Evolutionary conservation across 2,888 invertebrate species (phyloP), one percentile per base, ranked within the genome.

Genomic region (Orchesella flavescens): DNA sequence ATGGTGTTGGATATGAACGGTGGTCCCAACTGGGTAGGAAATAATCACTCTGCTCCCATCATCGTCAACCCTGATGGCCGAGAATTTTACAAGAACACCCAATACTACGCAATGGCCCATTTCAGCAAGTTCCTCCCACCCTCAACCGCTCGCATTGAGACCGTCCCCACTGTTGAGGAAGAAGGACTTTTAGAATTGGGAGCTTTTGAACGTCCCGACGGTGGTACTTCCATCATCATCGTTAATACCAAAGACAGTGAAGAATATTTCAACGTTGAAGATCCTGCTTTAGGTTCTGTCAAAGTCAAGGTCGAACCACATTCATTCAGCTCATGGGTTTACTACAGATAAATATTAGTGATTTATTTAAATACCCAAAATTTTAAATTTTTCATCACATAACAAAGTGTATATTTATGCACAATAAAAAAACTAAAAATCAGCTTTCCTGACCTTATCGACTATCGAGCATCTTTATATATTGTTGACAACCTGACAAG

Each of bases 51-150:
- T 90, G 92, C 96, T 0, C 93, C 96, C 0, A 93, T 97, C 69
- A 91, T 94, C 85, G 92, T 94, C 0, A 93, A 93, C 86, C 71
- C 81, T 15, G 89, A 91, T 1, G 89, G 90, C 0, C 93, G 93
- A 77, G 95, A 95, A 90, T 95, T 97, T 89, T 95, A 95, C 89
- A 97, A 96, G 89, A 96, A 97, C 89, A 97, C 97, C 0, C 97
- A 92, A 90, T 97, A 97, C 89, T 87, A 87, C 44, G 94, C 93
- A 0, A 90, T 97, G 89, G 95, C 94, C 0, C 97, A 97, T 90
- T 91, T 92, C 69, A 87, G 94, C 59, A 94, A 93, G 90, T 94
- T 95, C 89, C 91, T 95, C 43, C 92, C 93, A 0, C 91, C 92
- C 86, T 92, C 92, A 17, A 94, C 95, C 0, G 73, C 89, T 79